Base-by-base conservation (phyloP, 2,797 vertebrate genomes). In the Pantherophis alleghaniensis region DNA sequence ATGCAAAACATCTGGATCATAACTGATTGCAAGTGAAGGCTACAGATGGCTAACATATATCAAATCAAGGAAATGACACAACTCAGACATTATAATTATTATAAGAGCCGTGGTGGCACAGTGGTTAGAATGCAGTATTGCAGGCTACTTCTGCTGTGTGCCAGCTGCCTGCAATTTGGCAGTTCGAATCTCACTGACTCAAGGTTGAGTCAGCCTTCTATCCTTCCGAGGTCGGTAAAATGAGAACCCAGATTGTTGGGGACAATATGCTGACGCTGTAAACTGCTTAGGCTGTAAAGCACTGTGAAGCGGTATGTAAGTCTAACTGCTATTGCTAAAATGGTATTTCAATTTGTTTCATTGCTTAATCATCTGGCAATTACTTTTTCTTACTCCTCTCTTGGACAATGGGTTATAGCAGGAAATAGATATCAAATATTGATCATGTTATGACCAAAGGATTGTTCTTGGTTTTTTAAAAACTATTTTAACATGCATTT, bases 1-100 rank as follows among this genome's bases (percentile, higher is more conserved):
- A 96, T 96, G 88, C 13, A 92, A 94, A 96, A 96, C 96, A 96
- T 93, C 93, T 95, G 95, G 91, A 47, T 91, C 93, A 37, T 93
- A 94, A 90, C 87, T 91, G 92, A 93, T 47, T 92, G 32, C 57
- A 88, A n/a, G 55, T 89, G 74, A 69, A 94, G 91, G 7, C 60
- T 56, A 61, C 42, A 0, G 0, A 79, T 61, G 60, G 92, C 13
- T 89, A 89, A 74, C 16, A 59, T 9, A 24, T 1, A 89, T n/a
- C 16, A 55, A 94, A 1, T 11, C 92, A 94, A 94, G 42, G 91
- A 92, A 91, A 91, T 53, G 92, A 91, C 86, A 56, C 91, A 32
- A 74, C 95, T 94, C 91, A 96, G 92, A 93, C 86, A 69, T 28
- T 1, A 0, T 93, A 94, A 93, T 74, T 89, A 61, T 26, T 63